A percentile compares a stretch with the other conserved stretches of the same genome.
Conservation (phyloP, 1,140 invertebrate genomes). For the Micrasema longulum region DNA sequence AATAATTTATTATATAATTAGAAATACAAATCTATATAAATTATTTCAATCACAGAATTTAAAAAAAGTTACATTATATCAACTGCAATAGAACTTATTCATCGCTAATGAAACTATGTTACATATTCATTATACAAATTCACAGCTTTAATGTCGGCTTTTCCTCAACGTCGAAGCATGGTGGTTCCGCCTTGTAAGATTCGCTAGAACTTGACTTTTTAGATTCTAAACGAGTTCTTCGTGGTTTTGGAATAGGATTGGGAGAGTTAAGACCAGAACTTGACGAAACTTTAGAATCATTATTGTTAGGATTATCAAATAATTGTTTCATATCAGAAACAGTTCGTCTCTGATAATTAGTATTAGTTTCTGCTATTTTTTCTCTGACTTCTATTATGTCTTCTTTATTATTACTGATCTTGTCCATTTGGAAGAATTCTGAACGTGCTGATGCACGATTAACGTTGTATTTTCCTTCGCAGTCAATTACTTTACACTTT, state of each 20-base stretch:
- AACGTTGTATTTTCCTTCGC: slow-evolving; percentile 9
- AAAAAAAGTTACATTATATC: not conserved
- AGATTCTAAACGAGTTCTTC: slow-evolving; percentile 61
- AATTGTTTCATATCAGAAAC: slow-evolving; percentile 63
- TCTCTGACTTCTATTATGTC: slow-evolving; percentile 13
- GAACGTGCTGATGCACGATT: slow-evolving; percentile 29
- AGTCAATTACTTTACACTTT: slow-evolving; percentile 35
- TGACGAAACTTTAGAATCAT: slow-evolving; percentile 1
- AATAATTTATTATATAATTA: no score
- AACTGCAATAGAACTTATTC: not conserved
- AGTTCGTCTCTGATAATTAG: slow-evolving; percentile 54
- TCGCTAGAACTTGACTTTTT: slow-evolving; percentile 54
- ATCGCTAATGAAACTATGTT: no score
- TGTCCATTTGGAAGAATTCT: slow-evolving; percentile 66
- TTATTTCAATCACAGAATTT: not conserved
- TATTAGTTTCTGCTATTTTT: slow-evolving; percentile 24
- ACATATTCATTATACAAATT: not conserved
- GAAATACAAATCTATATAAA: no score
- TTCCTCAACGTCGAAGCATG: not conserved
- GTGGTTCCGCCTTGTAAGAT: slow-evolving; percentile 38
- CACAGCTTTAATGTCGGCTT: slow-evolving; percentile 1
- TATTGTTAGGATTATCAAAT: slow-evolving; percentile 60
- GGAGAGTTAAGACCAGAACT: slow-evolving; percentile 55
- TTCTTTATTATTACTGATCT: slow-evolving; percentile 58
- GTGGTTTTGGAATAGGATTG: slow-evolving; percentile 67